phyloP scores from a whole-genome alignment of 30 jellyfish, hydroid and myxozoan genomes.

The Haliclystus octoradiatus region DNA sequence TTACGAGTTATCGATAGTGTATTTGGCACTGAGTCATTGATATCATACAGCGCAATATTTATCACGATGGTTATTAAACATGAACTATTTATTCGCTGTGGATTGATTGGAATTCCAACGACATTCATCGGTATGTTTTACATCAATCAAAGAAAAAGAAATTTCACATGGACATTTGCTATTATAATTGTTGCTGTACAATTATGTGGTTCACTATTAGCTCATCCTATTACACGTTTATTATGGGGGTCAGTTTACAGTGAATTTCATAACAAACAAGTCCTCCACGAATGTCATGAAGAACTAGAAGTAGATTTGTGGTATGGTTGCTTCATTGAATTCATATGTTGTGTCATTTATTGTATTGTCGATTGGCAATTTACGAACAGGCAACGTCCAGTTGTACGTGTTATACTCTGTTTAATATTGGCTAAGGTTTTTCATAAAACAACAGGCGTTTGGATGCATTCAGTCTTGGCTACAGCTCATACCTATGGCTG shows the following conservation, averaged over 20 bases:
- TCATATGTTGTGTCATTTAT: slow-evolving; percentile 34
- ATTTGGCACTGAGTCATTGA: slow-evolving; percentile 27
- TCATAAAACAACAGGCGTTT: slow-evolving; percentile 61
- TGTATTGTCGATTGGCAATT: slow-evolving; percentile 38
- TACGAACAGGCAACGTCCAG: slow-evolving; percentile 54
- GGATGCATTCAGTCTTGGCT: slow-evolving; percentile 96
- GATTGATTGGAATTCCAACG: slow-evolving; percentile 37
- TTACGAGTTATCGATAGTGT: slow-evolving; percentile 28
- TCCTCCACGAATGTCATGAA: slow-evolving; percentile 37
- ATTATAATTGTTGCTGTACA: slow-evolving; percentile 19
- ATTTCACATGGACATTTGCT: slow-evolving; percentile 17
- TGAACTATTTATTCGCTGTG: slow-evolving; percentile 19
- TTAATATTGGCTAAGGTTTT: slow-evolving; percentile 23
- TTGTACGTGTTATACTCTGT: slow-evolving; percentile 47
- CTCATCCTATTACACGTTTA: slow-evolving; percentile 38
- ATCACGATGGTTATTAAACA: slow-evolving; percentile 32
- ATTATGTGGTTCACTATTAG: slow-evolving; percentile 31
- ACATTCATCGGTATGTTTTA: slow-evolving; percentile 37
- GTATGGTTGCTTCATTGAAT: slow-evolving; percentile 43
- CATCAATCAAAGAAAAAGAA: slow-evolving; percentile 8
- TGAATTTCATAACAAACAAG: slow-evolving; percentile 14
- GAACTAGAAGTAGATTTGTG: slow-evolving; percentile 37
- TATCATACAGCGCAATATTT: slow-evolving; percentile 6
- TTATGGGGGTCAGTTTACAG: slow-evolving; percentile 55
- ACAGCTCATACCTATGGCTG: slow-evolving; percentile 77